Base-by-base conservation (phyloP, 1,140 invertebrate genomes). In the Augochlora pura region DNA sequence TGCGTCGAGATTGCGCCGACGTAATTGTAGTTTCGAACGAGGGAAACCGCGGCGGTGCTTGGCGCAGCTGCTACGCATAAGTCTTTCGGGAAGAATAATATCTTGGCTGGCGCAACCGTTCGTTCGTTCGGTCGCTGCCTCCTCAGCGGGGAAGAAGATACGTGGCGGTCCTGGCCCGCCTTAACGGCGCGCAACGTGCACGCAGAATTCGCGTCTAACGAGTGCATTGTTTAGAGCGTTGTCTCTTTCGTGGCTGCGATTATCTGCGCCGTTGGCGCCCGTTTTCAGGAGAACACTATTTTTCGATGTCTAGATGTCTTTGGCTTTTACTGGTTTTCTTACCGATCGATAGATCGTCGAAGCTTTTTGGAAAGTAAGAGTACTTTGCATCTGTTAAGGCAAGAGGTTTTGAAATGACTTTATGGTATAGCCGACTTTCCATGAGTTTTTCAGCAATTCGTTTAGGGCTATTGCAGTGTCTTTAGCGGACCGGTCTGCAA, bases 41-140 rank as follows among this genome's bases (percentile, higher is more conserved):
- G 69, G 65, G 63, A 59, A 77, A 76, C 67, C 67, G 42, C 83
- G 79, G 77, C 81, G 79, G 27, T n/a, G n/a, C n/a, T n/a, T 74
- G 84, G 63, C 66, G 89, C 91, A 92, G 90, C 90, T 92, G 90
- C 83, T 86, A 83, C 88, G 84, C 89, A 91, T 91, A 92, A 88
- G 87, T 92, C 91, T 92, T 86, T 69, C 77, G 69, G 79, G 86
- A 89, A 91, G 90, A 91, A 91, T 91, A 91, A 90, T 91, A 89
- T 84, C 84, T 76, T 84, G 68, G 60, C 77, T 90, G 87, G 86
- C 83, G 84, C 85, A 88, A 91, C 69, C 64, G 46, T 54, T 57
- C 59, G 64, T 27, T 59, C 64, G 46, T 54, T 57, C 59, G 64
- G 39, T 59, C 75, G 25, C 14, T 21, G 77, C 60, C 81, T 81